Evolutionary conservation across 2,888 invertebrate species (phyloP), one percentile per base, ranked within the genome.

Genomic region (Mythimna pallens): DNA sequence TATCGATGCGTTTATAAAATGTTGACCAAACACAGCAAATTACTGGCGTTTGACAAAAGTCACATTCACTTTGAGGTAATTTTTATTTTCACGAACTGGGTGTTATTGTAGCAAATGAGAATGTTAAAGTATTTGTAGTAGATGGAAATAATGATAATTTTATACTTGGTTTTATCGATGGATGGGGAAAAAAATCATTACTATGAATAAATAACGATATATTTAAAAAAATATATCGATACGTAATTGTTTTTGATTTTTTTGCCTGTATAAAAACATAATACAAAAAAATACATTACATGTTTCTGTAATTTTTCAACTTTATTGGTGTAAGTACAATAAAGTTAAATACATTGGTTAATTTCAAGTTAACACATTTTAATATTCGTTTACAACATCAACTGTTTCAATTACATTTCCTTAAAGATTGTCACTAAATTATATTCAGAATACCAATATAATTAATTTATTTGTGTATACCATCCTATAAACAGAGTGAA

Each of bases 391-490:
- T 36, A 17, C 3, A 50, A 66, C 10, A 14, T 14, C 12, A 67
- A 65, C 30, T 54, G 71, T 70, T 67, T 30, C 0, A 70, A 62
- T 78, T 58, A 0, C 47, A 36, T 82, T 69, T 61, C 14, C n/a
- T 22, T 12, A 47, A 66, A 61, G 43, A 47, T 34, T 30, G 52
- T 57, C 47, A 25, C 22, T 36, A 65, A 72, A 25, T 22, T 73
- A 71, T 66, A 58, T 69, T 66, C 57, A 40, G 30, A 73, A 69
- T 34, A 63, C 43, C 59, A 40, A 80, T 55, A 43, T 64, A 25
- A 69, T 67, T 81, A 62, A 43, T 43, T 43, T 43, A 14, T 77
- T 73, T 83, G 77, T 71, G 30, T 62, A 67, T 62, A 40, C 69
- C 61, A 61, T 77, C 70, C 52, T 43, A 9, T 63, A 50, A 67